Evolutionary conservation across 2,113 vertebrate species (phyloP), one percentile per base, ranked within the genome.

Genomic region (Holacanthus passer): DNA sequence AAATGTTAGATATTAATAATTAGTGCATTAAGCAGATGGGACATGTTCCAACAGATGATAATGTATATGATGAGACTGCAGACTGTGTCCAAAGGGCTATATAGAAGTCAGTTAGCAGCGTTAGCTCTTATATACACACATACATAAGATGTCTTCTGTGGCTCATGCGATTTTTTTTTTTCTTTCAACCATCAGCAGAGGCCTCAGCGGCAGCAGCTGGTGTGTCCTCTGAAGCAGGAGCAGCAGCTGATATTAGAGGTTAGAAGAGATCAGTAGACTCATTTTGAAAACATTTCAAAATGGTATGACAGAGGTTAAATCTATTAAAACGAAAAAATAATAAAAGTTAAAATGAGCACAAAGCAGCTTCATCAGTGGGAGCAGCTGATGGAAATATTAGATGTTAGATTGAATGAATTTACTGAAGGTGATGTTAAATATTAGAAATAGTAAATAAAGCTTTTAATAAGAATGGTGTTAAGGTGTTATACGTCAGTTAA

Each of bases 1-100:
- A 50, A 82, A 87, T 70, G 73, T 87, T 88, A 89, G 68, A 82
- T 68, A 71, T 87, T 52, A 85, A 55, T 70, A 19, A 79, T 79
- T 79, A 77, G 73, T 13, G 72, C 53, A 47, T 43, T 3, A 65
- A 80, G 85, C 85, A 84, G 43, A 69, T 60, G 41, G 35, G 41
- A 70, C 39, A 68, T 52, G 39, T 79, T 73, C 3, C 29, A 16
- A 60, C 14, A 79, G 31, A 68, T 77, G 12, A 75, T 19, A 8
- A 35, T 16, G 5, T 3, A 1, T 22, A 24, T 56, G 53, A 43
- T 68, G 14, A 45, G 24, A 73, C 32, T 52, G 45, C 11, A 52
- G 27, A 50, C 24, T 63, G 48, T 29, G 29, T 24, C 17, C 5
- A 37, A 50, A 41, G 41, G 32, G 55, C 70, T 22, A 59, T 5